Evolutionary conservation across 2,113 vertebrate species (phyloP).

Genomic region (Sebastes fasciatus): DNA sequence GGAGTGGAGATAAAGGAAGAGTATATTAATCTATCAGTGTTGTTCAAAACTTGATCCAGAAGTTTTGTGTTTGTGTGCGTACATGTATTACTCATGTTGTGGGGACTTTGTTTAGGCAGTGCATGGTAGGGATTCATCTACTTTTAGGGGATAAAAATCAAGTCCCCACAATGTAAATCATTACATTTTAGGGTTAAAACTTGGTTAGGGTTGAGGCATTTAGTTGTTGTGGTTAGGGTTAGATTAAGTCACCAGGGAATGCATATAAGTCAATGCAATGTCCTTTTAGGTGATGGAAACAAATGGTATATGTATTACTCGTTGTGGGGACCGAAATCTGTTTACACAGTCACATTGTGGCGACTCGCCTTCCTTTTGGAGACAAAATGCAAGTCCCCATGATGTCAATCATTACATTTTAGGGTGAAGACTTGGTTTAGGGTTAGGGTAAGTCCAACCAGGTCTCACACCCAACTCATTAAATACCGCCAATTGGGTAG

Average conservation of each 20-base stretch:
- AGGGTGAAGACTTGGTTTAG: too few species aligned
- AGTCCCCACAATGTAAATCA: not conserved
- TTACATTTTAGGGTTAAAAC: not conserved
- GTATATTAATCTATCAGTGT: not conserved
- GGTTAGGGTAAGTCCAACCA: too few species aligned
- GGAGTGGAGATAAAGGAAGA: not conserved
- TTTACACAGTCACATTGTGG: too few species aligned
- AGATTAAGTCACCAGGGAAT: not conserved
- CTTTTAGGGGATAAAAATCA: not conserved
- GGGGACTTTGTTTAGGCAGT: not conserved
- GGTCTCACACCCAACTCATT: too few species aligned
- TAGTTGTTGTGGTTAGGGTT: not conserved
- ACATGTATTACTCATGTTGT: not conserved
- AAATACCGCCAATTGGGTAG: too few species aligned
- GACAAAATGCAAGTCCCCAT: too few species aligned
- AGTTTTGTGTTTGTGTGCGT: not conserved
- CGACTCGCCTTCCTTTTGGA: too few species aligned
- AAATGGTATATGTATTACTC: not conserved
- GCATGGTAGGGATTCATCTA: not conserved
- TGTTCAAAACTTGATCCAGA: not conserved
- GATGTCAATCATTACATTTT: too few species aligned
- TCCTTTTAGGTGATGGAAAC: not conserved
- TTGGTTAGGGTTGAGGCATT: not conserved
- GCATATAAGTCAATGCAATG: not conserved
- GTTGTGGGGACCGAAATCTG: too few species aligned